A percentile compares a stretch with the other conserved stretches of the same genome.
phyloP scores from a whole-genome alignment of 1,140 invertebrate species.

The Epicauta chinensis region DNA sequence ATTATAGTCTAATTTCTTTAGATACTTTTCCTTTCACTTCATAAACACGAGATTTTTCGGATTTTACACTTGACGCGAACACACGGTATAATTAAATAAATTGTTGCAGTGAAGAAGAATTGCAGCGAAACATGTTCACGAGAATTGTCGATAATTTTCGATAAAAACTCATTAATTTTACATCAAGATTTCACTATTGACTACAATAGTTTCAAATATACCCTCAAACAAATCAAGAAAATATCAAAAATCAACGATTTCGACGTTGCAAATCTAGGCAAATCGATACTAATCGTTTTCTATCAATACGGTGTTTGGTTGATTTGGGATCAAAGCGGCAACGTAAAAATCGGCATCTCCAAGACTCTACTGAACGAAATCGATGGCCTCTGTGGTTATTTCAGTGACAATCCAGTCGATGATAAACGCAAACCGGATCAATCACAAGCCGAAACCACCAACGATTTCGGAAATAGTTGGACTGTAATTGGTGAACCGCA shows the following conservation, averaged over 20 bases:
- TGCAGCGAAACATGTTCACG: conserved; percentile 50
- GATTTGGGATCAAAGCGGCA: conserved; percentile 59
- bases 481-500: conserved; percentile 43
- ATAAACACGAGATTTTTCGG: too few relatives aligned
- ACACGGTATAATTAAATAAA: background rate
- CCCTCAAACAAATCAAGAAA: conserved; percentile 59
- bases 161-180: conserved; percentile 51
- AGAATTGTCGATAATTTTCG: conserved; percentile 53
- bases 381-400: conserved; percentile 74
- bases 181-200: conserved; percentile 59
- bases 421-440: conserved; percentile 67
- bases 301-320: conserved; percentile 66
- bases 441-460: conserved; percentile 49
- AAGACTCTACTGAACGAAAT: conserved; percentile 53
- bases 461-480: conserved; percentile 71
- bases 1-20: too few relatives aligned
- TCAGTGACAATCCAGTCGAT: conserved; percentile 57
- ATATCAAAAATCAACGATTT: conserved; percentile 55
- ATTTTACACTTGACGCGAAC: too few relatives aligned
- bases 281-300: conserved; percentile 60
- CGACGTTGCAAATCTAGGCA: conserved; percentile 59
- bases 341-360: conserved; percentile 64
- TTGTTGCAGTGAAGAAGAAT: conserved; percentile 56
- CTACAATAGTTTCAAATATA: conserved; percentile 60
- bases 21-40: too few relatives aligned